Percentiles rank a stretch among this genome's conserved stretches.
Conservation (phyloP, 1,140 invertebrate genomes). For the Antheraea mylitta region DNA sequence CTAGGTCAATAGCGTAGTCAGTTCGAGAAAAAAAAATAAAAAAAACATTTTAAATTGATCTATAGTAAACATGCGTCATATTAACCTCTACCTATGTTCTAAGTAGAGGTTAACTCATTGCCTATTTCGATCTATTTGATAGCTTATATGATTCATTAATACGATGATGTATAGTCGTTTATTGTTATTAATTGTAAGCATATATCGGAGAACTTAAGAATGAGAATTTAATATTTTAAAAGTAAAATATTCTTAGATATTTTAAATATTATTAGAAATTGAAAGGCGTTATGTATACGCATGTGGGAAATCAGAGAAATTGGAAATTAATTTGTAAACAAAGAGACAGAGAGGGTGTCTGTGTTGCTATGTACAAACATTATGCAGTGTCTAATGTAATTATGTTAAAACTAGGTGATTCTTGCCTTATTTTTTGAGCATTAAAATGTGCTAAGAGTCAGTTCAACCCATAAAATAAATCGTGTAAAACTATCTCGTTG, state of each 20-base stretch:
- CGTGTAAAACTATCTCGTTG: no score
- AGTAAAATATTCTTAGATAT: no score
- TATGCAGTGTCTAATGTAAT: no score
- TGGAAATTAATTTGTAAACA: slow-evolving; percentile 1
- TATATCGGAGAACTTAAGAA: not conserved
- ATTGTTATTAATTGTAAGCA: not conserved
- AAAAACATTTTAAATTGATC: not conserved
- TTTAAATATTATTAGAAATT: no score
- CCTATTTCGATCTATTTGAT: slow-evolving; percentile 5
- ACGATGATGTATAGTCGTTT: not conserved
- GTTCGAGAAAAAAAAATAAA: no score
- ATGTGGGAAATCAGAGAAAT: not conserved
- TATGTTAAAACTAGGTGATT: not conserved
- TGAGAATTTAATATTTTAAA: not conserved
- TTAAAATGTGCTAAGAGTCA: no score
- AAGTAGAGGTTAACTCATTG: slow-evolving; percentile 8
- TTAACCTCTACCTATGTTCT: slow-evolving; percentile 3
- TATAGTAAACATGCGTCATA: not conserved
- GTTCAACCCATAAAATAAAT: no score
- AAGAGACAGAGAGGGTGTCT: not conserved
- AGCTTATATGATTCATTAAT: slow-evolving; percentile 6
- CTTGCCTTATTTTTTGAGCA: no score
- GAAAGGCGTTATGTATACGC: not conserved
- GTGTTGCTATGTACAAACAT: not conserved
- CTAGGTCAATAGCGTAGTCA: no score